Evolutionary conservation across 2,113 vertebrate genomes (phyloP), one percentile per base, ranked within the genome.

Genomic region (Scolopax mira): DNA sequence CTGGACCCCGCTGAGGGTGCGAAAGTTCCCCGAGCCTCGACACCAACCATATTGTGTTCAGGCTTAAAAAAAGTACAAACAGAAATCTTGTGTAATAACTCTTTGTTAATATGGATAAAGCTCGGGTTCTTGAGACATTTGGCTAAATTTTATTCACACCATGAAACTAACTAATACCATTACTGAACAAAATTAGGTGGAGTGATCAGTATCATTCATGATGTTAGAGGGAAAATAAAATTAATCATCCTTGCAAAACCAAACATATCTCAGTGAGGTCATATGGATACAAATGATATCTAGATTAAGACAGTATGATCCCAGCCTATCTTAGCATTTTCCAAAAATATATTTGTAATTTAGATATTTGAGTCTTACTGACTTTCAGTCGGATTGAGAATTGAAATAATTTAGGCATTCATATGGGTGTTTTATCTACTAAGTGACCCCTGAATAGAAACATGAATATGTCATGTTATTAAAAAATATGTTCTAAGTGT

Each of bases 121-220:
- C 9, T 19, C 16, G 49, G 13, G 18, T 48, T 77, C 75, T 46
- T 82, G 57, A 75, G 27, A 67, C 0, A 0, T 48, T 1, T 5
- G 55, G 21, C 10, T 87, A 42, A 54, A 54, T 75, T 95, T 70
- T 48, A 25, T 48, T 85, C 49, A 24, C 1, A 5, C 31, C 35
- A 6, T 69, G 42, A 88, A 65, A 8, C 13, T 41, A 86, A 41
- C 48, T 65, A 58, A 69, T 51, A 49, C 3, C 8, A 35, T 21
- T 15, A 35, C 5, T 74, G 42, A 51, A 46, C 24, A 87, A 79
- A 94, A 39, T 58, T 37, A 79, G 64, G 31, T 13, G 8, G n/a
- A 64, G 7, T 41, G 39, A 31, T 72, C 46, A 75, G 57, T 33
- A 33, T 13, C 17, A 23, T 72, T 72, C n/a, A 18, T 58, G 49